Evolutionary conservation across 64 coral and sea anemone species (phyloP).

Genomic region (Hydrozoanthus tunicans): DNA sequence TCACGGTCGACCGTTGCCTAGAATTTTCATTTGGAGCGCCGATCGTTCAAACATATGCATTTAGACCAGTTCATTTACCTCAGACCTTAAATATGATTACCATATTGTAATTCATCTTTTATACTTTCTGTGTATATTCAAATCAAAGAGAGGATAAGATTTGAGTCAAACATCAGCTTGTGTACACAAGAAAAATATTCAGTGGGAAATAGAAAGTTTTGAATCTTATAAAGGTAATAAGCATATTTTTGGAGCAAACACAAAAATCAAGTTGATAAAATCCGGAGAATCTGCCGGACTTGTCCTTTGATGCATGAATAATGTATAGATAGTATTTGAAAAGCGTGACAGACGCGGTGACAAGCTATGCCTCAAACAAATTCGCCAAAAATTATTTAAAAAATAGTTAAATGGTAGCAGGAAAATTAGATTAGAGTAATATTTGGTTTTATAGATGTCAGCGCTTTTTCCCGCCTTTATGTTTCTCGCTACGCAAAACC

Average conservation of each 20-base stretch:
- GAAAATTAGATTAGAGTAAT: not conserved
- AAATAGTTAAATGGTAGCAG: not conserved
- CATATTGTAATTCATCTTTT: slow-evolving; percentile 25
- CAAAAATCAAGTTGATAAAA: not conserved
- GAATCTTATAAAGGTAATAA: not conserved
- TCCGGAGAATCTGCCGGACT: too few species aligned
- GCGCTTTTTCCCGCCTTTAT: not conserved
- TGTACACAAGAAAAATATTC: not conserved
- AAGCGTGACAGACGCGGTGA: slow-evolving; percentile 5
- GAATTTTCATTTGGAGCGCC: not conserved
- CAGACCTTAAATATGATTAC: slow-evolving; percentile 26
- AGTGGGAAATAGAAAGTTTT: not conserved
- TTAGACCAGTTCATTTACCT: slow-evolving; percentile 11
- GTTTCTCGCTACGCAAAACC: not conserved
- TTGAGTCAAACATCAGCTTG: not conserved
- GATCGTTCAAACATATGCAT: not conserved
- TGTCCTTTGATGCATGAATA: slow-evolving; percentile 31
- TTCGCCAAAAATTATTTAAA: not conserved
- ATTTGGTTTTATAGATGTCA: too few species aligned
- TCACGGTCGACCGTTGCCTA: too few species aligned
- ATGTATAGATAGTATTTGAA: not conserved
- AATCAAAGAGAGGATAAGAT: not conserved
- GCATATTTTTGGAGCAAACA: slow-evolving; percentile 12
- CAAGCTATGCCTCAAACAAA: not conserved
- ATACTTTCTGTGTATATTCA: not conserved